Base-by-base conservation (phyloP, 2,888 invertebrate species). In the Quadroppia sp. region DNA sequence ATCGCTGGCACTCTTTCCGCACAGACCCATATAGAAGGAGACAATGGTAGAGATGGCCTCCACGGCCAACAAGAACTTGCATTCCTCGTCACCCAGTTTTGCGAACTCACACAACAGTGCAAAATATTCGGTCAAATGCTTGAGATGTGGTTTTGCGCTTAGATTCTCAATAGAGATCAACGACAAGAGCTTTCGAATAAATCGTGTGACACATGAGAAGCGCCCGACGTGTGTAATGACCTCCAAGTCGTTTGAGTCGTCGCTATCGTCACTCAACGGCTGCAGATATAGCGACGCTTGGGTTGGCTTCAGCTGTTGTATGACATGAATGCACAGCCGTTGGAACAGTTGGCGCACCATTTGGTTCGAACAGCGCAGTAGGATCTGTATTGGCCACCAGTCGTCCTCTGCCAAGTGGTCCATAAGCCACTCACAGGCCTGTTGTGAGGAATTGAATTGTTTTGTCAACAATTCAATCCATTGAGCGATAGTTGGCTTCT, bases 401-500 rank as follows among this genome's bases (percentile, higher is more conserved):
- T 93, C 92, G 81, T 94, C 91, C 76, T 89, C 87, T 0, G 94
- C 91, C 94, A 95, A 94, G 81, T 92, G 91, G 76, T 92, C 90
- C 72, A 96, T 85, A 82, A 95, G 93, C 91, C 95, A 94, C 82
- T 83, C 83, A 79, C 83, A 83, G 6, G 83, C 82, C 69, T 79
- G 80, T 78, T 90, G 89, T 64, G 93, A 94, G 56, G 91, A 89
- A 83, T 93, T 94, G 82, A 95, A 94, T 83, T 94, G 94, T 81
- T 96, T 96, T 11, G 94, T 95, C 40, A 95, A 86, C 76, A 95
- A 83, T 82, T 96, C 95, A 75, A 95, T 94, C 95, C 95, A 96
- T 78, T 95, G 92, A 59, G 94, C 91, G 92, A 95, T 94, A 0
- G 94, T 95, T 6, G 95, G 94, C 89, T 95, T 96, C 83, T 96